These are phyloP conservation scores for Xanthostigma xanthostigma DNA, from an alignment of 2,888 invertebrate genomes.

Conservation along the genomic window DNA sequence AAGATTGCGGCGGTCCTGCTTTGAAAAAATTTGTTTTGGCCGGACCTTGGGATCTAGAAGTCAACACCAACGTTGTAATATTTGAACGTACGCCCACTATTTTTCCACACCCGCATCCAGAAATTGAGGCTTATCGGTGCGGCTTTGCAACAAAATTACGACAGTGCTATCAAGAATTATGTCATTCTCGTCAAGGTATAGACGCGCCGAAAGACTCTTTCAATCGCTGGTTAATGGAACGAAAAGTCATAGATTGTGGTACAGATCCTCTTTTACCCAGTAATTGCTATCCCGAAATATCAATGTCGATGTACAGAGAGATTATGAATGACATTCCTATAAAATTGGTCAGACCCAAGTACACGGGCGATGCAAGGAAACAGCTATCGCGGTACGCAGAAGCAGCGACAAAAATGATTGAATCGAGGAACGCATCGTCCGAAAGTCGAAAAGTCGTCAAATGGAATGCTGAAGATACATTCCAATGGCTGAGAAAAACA, in stretches of 20 bases:
- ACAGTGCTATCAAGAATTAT: constrained; percentile 85
- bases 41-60: constrained; percentile 91
- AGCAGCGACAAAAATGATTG: constrained; percentile 93
- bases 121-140: constrained; percentile 77
- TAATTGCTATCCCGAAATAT: constrained; percentile 83
- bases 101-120: constrained; percentile 85
- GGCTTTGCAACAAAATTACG: constrained; percentile 70
- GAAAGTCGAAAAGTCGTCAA: constrained; percentile 94
- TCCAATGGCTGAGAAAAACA: constrained; percentile 86
- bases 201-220: constrained; percentile 95
- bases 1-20: constrained; percentile 51
- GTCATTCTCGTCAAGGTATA: constrained; percentile 81
- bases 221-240: constrained; percentile 91
- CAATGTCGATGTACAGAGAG: constrained; percentile 89
- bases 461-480: constrained; percentile 97
- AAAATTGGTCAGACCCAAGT: constrained; percentile 87
- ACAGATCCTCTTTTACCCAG: constrained; percentile 84
- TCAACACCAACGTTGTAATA: constrained; percentile 81
- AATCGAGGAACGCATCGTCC: constrained; percentile 79
- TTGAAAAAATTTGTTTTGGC: constrained; percentile 76
- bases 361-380: constrained; percentile 88
- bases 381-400: constrained; percentile 85
- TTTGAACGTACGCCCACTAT: constrained; percentile 74
- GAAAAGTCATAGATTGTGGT: constrained; percentile 62
- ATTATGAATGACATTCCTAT: constrained; percentile 98